A percentile compares a stretch with the other conserved stretches of the same genome.
phyloP scores from a whole-genome alignment of 2,113 vertebrate species.

The Psettodes erumei region DNA sequence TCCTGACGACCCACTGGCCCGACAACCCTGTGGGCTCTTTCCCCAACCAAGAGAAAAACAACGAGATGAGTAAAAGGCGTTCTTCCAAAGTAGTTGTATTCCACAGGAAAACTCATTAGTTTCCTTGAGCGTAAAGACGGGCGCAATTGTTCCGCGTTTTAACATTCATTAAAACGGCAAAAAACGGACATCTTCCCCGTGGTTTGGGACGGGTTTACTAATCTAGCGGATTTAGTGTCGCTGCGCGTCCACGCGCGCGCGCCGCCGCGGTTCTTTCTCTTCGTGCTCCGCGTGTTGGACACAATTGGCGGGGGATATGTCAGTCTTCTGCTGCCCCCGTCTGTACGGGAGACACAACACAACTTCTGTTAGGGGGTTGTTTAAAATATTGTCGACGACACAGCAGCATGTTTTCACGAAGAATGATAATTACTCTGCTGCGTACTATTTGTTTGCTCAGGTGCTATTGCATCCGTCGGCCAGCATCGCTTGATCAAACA shows the following conservation, averaged over 20 bases:
- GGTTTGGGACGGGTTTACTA: conserved; percentile 47
- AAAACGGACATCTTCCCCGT: conserved; percentile 44
- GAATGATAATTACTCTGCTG: fast-evolving
- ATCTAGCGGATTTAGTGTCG: conserved; percentile 78
- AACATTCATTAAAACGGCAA: conserved; percentile 1
- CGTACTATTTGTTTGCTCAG: background rate
- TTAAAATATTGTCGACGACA: background rate
- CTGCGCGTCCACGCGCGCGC: conserved; percentile 74
- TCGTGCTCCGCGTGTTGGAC: conserved; percentile 43
- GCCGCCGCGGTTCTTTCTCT: conserved; percentile 50
- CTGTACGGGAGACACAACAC: conserved; percentile 18
- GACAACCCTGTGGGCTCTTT: conserved; percentile 51
- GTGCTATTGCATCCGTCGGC: background rate
- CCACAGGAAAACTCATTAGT: conserved; percentile 11
- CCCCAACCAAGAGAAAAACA: conserved; percentile 39
- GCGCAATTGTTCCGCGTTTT: background rate
- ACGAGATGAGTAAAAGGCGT: conserved; percentile 20
- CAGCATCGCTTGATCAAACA: background rate
- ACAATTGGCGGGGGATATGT: conserved; percentile 37
- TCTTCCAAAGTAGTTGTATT: conserved; percentile 22
- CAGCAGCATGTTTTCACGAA: fast-evolving
- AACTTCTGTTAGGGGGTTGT: fast-evolving
- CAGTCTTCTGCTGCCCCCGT: conserved; percentile 59
- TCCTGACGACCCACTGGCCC: conserved; percentile 66
- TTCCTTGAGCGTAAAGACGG: background rate